These are phyloP conservation scores for Drosophila prosaltans DNA, from an alignment of 1,140 invertebrate genomes.

Conservation along the genomic window DNA sequence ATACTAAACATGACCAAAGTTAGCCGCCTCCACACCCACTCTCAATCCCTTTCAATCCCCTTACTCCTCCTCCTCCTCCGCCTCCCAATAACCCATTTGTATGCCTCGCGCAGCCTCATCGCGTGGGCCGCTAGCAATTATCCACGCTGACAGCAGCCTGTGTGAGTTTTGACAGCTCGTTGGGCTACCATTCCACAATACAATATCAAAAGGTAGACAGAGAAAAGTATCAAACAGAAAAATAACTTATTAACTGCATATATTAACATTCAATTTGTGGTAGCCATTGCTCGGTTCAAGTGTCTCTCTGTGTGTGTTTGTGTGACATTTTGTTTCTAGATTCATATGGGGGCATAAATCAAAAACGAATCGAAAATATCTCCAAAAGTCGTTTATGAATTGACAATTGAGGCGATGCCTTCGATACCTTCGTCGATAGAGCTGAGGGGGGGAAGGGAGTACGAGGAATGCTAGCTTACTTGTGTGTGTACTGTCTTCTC, in stretches of 20 bases:
- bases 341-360: constrained; percentile 78
- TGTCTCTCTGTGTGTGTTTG: background rate
- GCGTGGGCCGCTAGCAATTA: constrained; percentile 76
- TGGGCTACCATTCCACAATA: constrained; percentile 68
- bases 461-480: background rate
- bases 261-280: constrained; percentile 82
- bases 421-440: no score
- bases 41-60: background rate
- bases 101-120: constrained; percentile 72
- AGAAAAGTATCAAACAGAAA: constrained; percentile 6
- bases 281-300: constrained; percentile 60
- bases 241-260: constrained; percentile 82
- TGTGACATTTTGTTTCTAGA: constrained; percentile 62
- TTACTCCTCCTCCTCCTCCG: background rate
- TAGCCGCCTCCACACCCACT: constrained; percentile 48
- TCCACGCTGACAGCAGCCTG: constrained; percentile 70
- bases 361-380: constrained; percentile 69
- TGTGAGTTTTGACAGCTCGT: constrained; percentile 81
- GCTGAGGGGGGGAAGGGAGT: constrained; percentile 13
- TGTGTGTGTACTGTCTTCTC: constrained; percentile 8
- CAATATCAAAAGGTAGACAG: constrained; percentile 57
- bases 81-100: constrained; percentile 55
- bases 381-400: constrained; percentile 70
- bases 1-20: constrained; percentile 61
- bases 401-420: constrained; percentile 69